Base-by-base conservation (phyloP, 37 sponge, comb jelly and placozoan genomes). In the Mnemiopsis leidyi region DNA sequence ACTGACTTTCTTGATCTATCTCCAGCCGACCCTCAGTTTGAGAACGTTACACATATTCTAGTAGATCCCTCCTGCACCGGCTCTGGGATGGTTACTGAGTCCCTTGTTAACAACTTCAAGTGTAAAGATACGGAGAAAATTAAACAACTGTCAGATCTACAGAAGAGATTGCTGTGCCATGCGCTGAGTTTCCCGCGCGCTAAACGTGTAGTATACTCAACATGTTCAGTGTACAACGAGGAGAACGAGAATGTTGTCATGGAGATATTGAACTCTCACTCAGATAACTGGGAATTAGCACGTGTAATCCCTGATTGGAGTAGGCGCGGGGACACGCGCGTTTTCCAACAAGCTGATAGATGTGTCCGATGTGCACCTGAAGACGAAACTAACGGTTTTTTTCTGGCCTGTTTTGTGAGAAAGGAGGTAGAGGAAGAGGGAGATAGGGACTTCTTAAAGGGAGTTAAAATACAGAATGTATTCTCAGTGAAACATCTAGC, bases 41-140 rank as follows among this genome's bases (percentile, higher is more conserved):
- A 30, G 21, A 69, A 82, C 33, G 99, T 98, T 24, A 48, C 94
- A 21, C 95, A 98, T 92, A 97, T 98, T 28, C 93, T 98, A 0
- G 94, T 98, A 21, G 99, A 98, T 92, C 99, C 99, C 3, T 98
- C 99, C 0, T 98, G 99, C 88, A 95, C 96, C 93, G 99, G 99
- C 0, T 97, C 97, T 69, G 99, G 99, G 0, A 95, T 97, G 33
- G 39, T 94, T 13, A 94, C 75, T 16, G 76, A 92, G 38, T 21
- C 16, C 21, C 71, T 92, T 21, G 38, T 69, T 1, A 38, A 0
- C 36, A 0, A 68, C 0, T 71, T 76, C 82, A 67, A 69, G 76
- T 71, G 69, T 9, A 68, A 13, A 16, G 92, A 94, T 23, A 23
- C 26, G 33, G 69, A 76, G 48, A 93, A 97, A 67, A 71, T 97